These are phyloP conservation scores for Epinephelus awoara DNA, from an alignment of 2,797 vertebrate genomes.

Conservation along the genomic window DNA sequence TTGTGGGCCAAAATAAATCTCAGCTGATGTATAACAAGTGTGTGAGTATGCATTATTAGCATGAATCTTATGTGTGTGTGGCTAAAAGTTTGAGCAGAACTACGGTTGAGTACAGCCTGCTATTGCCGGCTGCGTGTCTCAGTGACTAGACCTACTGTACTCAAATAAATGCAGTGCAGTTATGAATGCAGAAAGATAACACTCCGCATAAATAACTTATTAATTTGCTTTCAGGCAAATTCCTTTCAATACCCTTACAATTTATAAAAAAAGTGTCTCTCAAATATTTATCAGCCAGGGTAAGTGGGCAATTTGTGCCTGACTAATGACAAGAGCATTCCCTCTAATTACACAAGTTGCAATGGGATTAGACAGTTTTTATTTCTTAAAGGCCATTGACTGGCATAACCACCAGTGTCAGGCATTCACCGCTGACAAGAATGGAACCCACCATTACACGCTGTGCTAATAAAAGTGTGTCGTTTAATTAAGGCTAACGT, in stretches of 20 bases:
- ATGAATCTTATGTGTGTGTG: neutral
- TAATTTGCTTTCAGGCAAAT: constrained; percentile 74
- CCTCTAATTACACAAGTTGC: constrained; percentile 80
- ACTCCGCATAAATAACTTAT: constrained; percentile 76
- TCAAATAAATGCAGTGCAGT: constrained; percentile 20
- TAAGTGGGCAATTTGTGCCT: constrained; percentile 72
- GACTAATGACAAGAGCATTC: constrained; percentile 66
- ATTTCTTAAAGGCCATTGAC: constrained; percentile 62
- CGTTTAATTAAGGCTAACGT: constrained; percentile 76
- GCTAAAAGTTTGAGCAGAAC: constrained; percentile 30
- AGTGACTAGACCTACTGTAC: constrained; percentile 12
- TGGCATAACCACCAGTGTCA: constrained; percentile 51
- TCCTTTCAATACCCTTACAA: constrained; percentile 61
- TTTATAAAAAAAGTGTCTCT: constrained; percentile 62
- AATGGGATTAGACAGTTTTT: constrained; percentile 72
- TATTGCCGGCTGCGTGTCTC: constrained; percentile 3
- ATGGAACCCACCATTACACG: constrained; percentile 48
- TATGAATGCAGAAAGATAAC: constrained; percentile 45
- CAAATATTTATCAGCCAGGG: constrained; percentile 70
- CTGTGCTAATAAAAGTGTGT: constrained; percentile 69
- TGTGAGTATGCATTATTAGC: neutral
- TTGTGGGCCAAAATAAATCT: too few species aligned
- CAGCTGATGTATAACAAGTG: too few species aligned
- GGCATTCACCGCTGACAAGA: constrained; percentile 48
- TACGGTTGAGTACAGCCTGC: neutral